Percentiles rank a stretch among this genome's conserved stretches.
phyloP scores from a whole-genome alignment of 53 echinoderm and acorn worm genomes.

The Paracentrotus lividus region DNA sequence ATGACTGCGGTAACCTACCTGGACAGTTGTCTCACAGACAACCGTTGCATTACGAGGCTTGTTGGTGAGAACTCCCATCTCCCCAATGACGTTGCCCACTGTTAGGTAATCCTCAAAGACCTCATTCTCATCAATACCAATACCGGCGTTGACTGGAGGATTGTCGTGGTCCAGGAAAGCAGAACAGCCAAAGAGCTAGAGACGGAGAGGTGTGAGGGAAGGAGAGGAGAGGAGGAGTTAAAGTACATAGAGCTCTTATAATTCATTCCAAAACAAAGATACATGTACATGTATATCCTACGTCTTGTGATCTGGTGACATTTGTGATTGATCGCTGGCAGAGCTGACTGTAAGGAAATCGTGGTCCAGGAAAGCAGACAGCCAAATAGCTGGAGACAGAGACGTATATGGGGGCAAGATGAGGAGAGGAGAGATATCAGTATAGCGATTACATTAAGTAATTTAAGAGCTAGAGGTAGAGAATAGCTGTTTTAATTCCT shows the following conservation, averaged over 20 bases:
- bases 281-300: no score
- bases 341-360: no score
- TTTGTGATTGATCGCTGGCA: no score
- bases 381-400: no score
- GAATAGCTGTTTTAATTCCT: no score
- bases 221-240: neutral
- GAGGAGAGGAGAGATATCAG: no score
- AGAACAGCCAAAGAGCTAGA: constrained; percentile 80
- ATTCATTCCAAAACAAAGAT: no score
- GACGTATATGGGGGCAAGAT: neutral
- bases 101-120: constrained; percentile 94
- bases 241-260: no score
- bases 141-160: constrained; percentile 57
- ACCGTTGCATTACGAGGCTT: constrained; percentile 92
- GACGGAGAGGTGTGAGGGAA: neutral
- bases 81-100: constrained; percentile 94
- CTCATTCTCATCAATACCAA: constrained; percentile 10
- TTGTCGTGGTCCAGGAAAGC: constrained; percentile 89
- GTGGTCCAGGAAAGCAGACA: no score
- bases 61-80: constrained; percentile 90
- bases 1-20: constrained; percentile 77
- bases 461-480: no score
- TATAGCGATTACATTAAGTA: no score
- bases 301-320: no score
- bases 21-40: constrained; percentile 89